Conservation (phyloP, 2,113 vertebrate genomes). For the Aspidoscelis tigris region DNA sequence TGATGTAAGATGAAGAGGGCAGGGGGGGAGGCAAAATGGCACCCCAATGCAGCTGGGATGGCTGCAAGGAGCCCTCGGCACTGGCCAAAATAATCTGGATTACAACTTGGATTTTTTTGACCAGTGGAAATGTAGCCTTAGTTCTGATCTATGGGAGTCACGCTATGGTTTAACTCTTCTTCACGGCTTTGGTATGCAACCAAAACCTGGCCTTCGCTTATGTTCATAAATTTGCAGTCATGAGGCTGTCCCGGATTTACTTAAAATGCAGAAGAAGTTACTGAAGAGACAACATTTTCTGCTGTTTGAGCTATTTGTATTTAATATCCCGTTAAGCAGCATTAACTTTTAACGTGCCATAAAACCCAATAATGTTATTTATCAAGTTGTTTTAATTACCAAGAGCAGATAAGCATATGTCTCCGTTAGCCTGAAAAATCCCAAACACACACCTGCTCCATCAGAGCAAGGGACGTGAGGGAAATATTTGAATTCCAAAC, state of each 20-base stretch:
- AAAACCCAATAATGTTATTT: conserved; percentile 77
- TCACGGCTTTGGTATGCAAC: background rate
- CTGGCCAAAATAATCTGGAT: no score
- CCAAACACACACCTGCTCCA: conserved; percentile 64
- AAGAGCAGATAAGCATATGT: conserved; percentile 65
- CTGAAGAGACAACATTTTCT: conserved; percentile 8
- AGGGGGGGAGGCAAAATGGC: no score
- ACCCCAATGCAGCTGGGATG: no score
- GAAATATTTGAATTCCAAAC: conserved; percentile 73
- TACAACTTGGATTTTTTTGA: no score
- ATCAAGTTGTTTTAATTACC: conserved; percentile 78
- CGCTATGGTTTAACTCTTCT: background rate
- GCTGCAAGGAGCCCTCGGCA: no score
- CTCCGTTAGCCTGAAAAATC: conserved; percentile 65
- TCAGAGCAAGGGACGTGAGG: conserved; percentile 63
- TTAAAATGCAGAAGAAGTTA: conserved; percentile 4
- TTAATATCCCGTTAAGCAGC: conserved; percentile 60
- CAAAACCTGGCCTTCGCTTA: background rate
- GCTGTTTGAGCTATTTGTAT: conserved; percentile 54
- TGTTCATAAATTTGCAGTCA: conserved; percentile 14
- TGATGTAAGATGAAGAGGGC: no score
- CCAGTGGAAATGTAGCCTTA: no score
- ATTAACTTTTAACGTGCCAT: conserved; percentile 76
- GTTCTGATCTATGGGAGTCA: background rate
- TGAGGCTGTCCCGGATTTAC: background rate